Evolutionary conservation across 2,888 invertebrate genomes (phyloP).

Genomic region (Hartigia nigra): DNA sequence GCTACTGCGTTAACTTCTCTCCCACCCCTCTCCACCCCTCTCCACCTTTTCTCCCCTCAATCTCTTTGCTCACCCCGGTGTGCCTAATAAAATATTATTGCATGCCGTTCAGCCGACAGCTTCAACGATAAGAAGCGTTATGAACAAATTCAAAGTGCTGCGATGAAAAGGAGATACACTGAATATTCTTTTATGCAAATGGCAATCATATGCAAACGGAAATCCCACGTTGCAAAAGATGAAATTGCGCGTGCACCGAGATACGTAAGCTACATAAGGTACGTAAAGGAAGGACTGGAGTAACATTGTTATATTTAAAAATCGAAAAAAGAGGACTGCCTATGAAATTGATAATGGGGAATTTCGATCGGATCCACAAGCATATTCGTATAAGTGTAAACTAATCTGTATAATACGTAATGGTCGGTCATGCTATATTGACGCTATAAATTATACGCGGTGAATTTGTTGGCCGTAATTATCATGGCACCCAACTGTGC

Average conservation of each 20-base stretch:
- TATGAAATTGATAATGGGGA: not conserved
- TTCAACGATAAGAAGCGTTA: too few species aligned
- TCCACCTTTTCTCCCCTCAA: too few species aligned
- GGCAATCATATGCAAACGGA: not conserved
- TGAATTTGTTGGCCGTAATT: too few species aligned
- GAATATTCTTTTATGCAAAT: not conserved
- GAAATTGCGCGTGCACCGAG: not conserved
- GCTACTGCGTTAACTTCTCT: not conserved
- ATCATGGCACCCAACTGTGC: too few species aligned
- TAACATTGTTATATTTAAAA: not conserved
- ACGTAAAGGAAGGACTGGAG: not conserved
- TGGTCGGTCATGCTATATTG: not conserved
- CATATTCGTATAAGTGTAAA: not conserved
- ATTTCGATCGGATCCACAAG: not conserved
- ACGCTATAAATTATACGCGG: not conserved
- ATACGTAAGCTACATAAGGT: not conserved
- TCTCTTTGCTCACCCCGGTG: not conserved
- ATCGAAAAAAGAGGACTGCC: not conserved
- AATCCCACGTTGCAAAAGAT: not conserved
- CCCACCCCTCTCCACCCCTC: not conserved
- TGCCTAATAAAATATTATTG: not conserved
- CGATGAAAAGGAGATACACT: not conserved
- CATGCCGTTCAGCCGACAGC: too few species aligned
- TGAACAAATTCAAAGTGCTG: too few species aligned
- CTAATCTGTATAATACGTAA: not conserved